These are phyloP conservation scores for Stegastes partitus DNA, from an alignment of 2,113 vertebrate species.

Conservation along the genomic window DNA sequence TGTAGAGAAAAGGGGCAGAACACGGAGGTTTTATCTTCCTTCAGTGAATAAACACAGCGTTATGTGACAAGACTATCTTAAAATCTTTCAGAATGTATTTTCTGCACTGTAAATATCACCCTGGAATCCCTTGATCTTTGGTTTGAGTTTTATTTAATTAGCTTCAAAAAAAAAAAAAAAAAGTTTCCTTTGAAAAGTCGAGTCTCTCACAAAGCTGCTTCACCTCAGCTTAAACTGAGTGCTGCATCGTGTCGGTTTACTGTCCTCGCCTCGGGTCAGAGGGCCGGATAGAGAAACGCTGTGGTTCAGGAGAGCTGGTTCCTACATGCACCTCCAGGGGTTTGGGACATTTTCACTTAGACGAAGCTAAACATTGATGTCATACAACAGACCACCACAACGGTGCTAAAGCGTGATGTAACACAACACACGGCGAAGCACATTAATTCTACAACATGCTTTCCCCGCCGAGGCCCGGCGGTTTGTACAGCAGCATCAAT, in stretches of 20 bases:
- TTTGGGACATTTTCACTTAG: no score
- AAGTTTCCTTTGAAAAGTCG: conserved; percentile 30
- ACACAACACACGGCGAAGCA: no score
- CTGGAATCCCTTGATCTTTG: conserved; percentile 26
- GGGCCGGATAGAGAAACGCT: not conserved
- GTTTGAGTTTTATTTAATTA: conserved; percentile 34
- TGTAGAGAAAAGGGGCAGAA: not conserved
- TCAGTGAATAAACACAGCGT: not conserved
- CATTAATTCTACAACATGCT: no score
- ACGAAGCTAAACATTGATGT: no score
- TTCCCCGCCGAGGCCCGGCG: no score
- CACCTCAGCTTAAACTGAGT: conserved; percentile 46
- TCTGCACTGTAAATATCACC: not conserved
- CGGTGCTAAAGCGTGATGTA: no score
- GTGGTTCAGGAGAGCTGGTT: no score
- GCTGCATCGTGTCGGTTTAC: conserved; percentile 33
- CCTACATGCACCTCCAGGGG: no score
- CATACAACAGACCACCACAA: no score
- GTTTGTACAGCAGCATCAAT: no score
- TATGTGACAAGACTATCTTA: not conserved
- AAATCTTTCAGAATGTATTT: not conserved
- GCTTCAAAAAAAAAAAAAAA: not conserved
- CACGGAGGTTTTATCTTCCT: not conserved
- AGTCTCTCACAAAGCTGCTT: conserved; percentile 12
- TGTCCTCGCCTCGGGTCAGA: conserved; percentile 49